These are phyloP conservation scores for Ophion slaviceki DNA, from an alignment of 2,888 invertebrate species.

Conservation along the genomic window DNA sequence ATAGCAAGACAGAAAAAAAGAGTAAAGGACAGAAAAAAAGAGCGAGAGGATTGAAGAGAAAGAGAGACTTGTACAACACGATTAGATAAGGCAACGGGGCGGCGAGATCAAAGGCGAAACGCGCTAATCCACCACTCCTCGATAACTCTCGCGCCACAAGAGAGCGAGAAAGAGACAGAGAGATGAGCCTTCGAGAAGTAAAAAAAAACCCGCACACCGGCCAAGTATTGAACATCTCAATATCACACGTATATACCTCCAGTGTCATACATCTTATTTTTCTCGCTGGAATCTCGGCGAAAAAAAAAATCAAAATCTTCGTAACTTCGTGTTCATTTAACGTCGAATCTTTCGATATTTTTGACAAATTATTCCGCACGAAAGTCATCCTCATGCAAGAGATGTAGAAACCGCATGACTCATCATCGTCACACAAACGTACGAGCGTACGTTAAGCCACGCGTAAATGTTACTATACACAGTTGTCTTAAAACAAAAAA, in stretches of 20 bases:
- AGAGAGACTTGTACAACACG: constrained; percentile 74
- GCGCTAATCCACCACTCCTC: constrained; percentile 83
- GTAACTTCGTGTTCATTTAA: constrained; percentile 38
- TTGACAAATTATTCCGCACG: constrained; percentile 47
- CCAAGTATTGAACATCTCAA: constrained; percentile 39
- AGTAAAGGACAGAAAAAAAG: background rate
- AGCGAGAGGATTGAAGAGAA: constrained; percentile 65
- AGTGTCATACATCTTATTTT: constrained; percentile 43
- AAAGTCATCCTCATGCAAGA: constrained; percentile 22
- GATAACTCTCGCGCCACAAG: constrained; percentile 78
- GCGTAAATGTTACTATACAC: constrained; percentile 21
- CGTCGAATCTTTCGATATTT: constrained; percentile 47
- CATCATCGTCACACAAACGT: constrained; percentile 35
- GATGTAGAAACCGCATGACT: constrained; percentile 35
- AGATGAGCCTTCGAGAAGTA: constrained; percentile 63
- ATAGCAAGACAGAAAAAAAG: constrained; percentile 24
- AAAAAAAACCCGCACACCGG: constrained; percentile 22
- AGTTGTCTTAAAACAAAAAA: background rate
- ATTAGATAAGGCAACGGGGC: constrained; percentile 82
- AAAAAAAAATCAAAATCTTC: constrained; percentile 14
- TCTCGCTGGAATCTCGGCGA: constrained; percentile 52
- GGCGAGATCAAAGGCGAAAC: constrained; percentile 82
- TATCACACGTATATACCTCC: constrained; percentile 9
- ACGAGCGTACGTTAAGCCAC: background rate
- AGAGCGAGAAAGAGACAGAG: constrained; percentile 7